Base-by-base conservation (phyloP, 2,113 vertebrate species). In the Poecile atricapillus region DNA sequence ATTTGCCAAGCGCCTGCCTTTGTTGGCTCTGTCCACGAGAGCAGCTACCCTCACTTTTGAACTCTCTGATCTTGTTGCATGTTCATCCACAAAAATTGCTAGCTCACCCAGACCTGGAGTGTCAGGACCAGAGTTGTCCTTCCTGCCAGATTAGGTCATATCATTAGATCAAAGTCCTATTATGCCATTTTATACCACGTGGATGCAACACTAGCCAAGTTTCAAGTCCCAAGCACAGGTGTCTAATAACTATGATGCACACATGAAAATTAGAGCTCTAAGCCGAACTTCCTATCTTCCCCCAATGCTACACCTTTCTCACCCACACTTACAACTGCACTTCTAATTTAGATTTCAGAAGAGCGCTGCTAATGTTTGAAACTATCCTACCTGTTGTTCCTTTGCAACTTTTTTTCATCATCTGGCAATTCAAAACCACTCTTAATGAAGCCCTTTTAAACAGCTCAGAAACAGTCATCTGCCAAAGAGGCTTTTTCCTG, bases 61-160 rank as follows among this genome's bases (percentile, higher is more conserved):
- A 92, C 73, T 93, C 52, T 70, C 80, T 1, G 21, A 60, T 78
- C 52, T 52, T 46, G 47, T 71, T 70, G 55, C 56, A 7, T 2
- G 17, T 77, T 83, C 86, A 47, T 50, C 76, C 73, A 56, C 80
- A 91, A 59, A 95, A 94, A 90, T 67, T 37, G 0, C 90, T 87
- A 83, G 59, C 79, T 95, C 55, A 73, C 71, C 55, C 76, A 10
- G 91, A 73, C 56, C 58, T 46, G 46, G 35, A 85, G 30, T 53
- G 53, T 69, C 65, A 69, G 78, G 39, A 88, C 33, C 89, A 86
- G 60, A 59, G 71, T 2, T 94, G 64, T 89, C 35, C 60, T 94
- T 97, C 94, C 95, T 94, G 95, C 43, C 81, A 84, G 81, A 95
- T 96, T 67, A 97, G 83, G 83, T 97, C 77, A 89, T 69, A 67